Base-by-base conservation (phyloP, 2,888 invertebrate genomes). In the Oeneis ivallda region DNA sequence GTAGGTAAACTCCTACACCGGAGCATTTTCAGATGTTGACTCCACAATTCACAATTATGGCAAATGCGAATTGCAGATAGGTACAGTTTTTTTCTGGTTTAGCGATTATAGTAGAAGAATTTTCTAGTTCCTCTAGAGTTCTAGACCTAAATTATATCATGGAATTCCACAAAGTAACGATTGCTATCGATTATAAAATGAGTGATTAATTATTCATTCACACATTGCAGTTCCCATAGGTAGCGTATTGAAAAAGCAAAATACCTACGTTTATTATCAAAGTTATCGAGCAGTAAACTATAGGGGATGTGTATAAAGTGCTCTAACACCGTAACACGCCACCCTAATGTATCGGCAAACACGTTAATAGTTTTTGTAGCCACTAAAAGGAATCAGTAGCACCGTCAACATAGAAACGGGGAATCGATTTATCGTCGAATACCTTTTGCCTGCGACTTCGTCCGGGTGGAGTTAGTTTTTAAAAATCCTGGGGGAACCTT, bases 341-440 rank as follows among this genome's bases (percentile, higher is more conserved):
- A 9, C 41, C 45, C 43, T 64, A 57, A 47, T 57, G 64, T 67
- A 61, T 34, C 64, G 41, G 50, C 64, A 67, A 67, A 67, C 60
- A 67, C 49, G 11, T 50, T 43, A 52, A 49, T 57, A 50, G 52
- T 63, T 59, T 53, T 41, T 41, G 45, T 49, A 37, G 34, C 17
- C 26, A 60, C 60, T 60, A 60, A 49, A 60, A 17, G 17, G 56
- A 11, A 19, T 56, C 39, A 26, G 54, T 56, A 56, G 56, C 56
- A 19, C 39, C 13, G 1, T 11, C 13, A 11, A 41, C 56, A 39
- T 41, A 19, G 39, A 13, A 56, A 56, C 13, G 39, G 17, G 34
- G 39, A 39, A 54, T 54, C 54, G 41, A 56, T 56, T 26, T 26
- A 41, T 11, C 37, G 54, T 54, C 11, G 37, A 17, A 17, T 37